phyloP scores from a whole-genome alignment of 2,113 vertebrate genomes.

The Xiphorhynchus elegans region DNA sequence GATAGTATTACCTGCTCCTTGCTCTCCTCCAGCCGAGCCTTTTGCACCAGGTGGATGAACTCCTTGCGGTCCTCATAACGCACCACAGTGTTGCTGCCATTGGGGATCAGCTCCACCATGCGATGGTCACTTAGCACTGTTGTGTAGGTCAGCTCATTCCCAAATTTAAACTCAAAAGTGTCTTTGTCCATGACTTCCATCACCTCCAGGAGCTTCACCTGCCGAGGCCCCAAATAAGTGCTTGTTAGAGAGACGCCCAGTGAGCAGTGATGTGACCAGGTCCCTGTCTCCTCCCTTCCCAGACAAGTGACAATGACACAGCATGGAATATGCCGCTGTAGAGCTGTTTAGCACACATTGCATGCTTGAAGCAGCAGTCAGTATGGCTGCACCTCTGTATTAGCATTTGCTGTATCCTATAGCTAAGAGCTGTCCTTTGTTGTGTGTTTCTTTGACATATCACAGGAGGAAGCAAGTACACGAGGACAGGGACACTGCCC shows the following conservation, averaged over 20 bases:
- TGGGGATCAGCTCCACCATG: slow-evolving; percentile 88
- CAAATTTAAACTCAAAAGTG: slow-evolving; percentile 95
- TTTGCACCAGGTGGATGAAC: slow-evolving; percentile 90
- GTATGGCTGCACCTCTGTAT: not conserved
- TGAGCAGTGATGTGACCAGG: not conserved
- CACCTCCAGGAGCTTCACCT: slow-evolving; percentile 96
- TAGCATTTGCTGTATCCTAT: not conserved
- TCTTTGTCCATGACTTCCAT: slow-evolving; percentile 97
- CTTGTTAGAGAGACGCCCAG: not conserved
- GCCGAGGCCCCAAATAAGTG: not conserved
- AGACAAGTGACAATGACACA: not conserved
- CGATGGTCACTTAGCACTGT: slow-evolving; percentile 89
- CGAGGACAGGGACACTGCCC: not conserved
- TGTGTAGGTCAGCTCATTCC: slow-evolving; percentile 92
- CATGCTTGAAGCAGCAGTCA: not conserved
- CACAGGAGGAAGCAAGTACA: not conserved
- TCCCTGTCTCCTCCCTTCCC: not conserved
- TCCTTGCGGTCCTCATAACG: slow-evolving; percentile 87
- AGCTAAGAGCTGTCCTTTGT: not conserved
- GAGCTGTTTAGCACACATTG: not conserved
- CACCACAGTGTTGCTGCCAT: slow-evolving; percentile 83
- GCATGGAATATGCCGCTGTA: not conserved
- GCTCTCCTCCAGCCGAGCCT: slow-evolving; percentile 90
- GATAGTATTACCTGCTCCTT: slow-evolving; percentile 85
- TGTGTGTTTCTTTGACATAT: not conserved